Base-by-base conservation (phyloP, 2,888 invertebrate genomes). In the Melanargia galathea region DNA sequence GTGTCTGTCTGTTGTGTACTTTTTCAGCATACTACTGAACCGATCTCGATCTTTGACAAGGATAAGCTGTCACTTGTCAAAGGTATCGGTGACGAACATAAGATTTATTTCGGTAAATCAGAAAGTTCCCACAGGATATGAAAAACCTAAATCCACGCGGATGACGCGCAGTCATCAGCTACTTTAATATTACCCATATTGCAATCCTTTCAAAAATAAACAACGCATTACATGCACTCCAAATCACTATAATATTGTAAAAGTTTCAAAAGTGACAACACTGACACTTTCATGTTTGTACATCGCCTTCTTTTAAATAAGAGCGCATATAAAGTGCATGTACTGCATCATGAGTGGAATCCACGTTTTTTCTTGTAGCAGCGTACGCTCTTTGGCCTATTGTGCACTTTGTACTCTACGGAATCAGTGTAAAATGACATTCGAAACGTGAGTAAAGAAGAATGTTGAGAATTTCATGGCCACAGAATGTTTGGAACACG, bases 281-380 rank as follows among this genome's bases (percentile, higher is more conserved):
- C 46, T 40, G 26, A 38, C 43, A 43, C 54, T 62, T 64, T 60
- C 56, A 60, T 62, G 55, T n/a, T 54, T 60, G 55, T 16, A 43
- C 66, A 63, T 68, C 58, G 64, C 60, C n/a, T n/a, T n/a, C 62
- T 68, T 63, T 54, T 40, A 64, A 68, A 64, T 64, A 66, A 67
- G 64, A 45, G 38, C 61, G 49, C n/a, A n/a, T 49, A 58, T 63
- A 63, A 64, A 64, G 49, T 49, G 45, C 55, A 55, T 38, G 16
- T 35, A 35, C 38, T 49, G 61, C 22, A 55, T 49, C 20, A 55
- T 40, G 48, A 48, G 35, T 22, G 22, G 35, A 35, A 35, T 46
- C 46, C 51, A 57, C 20, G 54, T 54, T 60, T 60, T 62, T 62
- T 43, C 5, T 7, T 5, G 16, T n/a, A 43, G 43, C 57, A 13